Percentiles rank a stretch among this genome's conserved stretches.
phyloP scores from a whole-genome alignment of 2,113 vertebrate genomes.

The Mirounga angustirostris region DNA sequence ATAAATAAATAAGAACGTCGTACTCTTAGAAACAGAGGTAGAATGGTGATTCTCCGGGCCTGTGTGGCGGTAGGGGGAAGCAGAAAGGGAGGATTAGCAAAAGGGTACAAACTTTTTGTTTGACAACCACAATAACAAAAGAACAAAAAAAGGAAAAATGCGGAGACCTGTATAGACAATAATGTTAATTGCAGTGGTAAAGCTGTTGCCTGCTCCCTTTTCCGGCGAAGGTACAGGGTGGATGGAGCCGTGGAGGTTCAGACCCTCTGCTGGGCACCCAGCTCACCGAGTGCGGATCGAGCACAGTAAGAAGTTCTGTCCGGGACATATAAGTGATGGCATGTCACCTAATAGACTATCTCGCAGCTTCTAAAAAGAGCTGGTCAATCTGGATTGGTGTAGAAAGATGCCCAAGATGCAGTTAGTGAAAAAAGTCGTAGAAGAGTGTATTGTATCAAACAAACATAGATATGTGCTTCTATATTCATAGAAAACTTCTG shows the following conservation, averaged over 20 bases:
- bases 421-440: neutral
- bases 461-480: neutral
- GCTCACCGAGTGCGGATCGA: neutral
- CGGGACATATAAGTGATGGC: neutral
- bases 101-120: neutral
- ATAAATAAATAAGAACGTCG: neutral
- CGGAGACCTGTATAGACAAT: neutral
- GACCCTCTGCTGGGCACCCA: neutral
- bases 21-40: neutral
- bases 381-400: neutral
- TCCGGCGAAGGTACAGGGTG: neutral
- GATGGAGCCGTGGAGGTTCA: neutral
- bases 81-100: neutral
- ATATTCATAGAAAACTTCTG: neutral
- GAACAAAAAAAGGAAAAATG: neutral
- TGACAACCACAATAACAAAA: neutral
- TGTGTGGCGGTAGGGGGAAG: neutral
- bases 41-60: no score
- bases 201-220: neutral
- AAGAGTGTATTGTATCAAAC: neutral
- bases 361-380: neutral
- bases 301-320: neutral
- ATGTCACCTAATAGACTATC: neutral
- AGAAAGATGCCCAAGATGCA: neutral
- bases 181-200: neutral